Evolutionary conservation across 2,113 vertebrate species (phyloP).

Genomic region (Amphiprion ocellaris): DNA sequence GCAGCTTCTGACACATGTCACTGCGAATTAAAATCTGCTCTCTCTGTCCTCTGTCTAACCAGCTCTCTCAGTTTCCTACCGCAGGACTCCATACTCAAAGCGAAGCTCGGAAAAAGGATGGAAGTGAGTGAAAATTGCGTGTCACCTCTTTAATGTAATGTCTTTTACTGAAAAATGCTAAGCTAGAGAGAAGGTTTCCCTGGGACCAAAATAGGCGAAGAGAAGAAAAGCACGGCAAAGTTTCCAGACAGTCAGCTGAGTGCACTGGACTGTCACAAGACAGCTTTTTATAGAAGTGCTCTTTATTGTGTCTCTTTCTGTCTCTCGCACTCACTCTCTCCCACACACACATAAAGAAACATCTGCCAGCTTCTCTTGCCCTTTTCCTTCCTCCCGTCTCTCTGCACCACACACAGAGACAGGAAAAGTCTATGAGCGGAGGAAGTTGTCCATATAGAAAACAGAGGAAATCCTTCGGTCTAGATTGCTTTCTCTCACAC

Average conservation of each 20-base stretch:
- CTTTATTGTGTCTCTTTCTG: constrained; percentile 42
- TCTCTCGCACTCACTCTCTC: neutral
- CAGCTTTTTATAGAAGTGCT: constrained; percentile 72
- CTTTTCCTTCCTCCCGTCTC: constrained; percentile 52
- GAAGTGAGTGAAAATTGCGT: neutral
- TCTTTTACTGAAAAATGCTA: neutral
- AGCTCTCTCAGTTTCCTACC: neutral
- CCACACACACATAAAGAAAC: constrained; percentile 20
- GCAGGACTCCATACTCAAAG: constrained; percentile 20
- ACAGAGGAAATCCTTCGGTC: constrained; percentile 63
- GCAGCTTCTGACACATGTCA: constrained; percentile 48
- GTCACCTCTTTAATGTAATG: neutral
- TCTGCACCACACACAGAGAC: constrained; percentile 43
- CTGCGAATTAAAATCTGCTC: constrained; percentile 35
- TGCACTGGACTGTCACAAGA: constrained; percentile 74
- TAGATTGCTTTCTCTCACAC: constrained; percentile 57
- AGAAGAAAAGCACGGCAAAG: constrained; percentile 48
- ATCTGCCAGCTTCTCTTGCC: constrained; percentile 48
- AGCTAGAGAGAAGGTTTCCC: constrained; percentile 22
- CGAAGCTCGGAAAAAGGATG: neutral
- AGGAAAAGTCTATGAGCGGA: constrained; percentile 63
- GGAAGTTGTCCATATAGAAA: constrained; percentile 65
- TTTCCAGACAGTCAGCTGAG: constrained; percentile 76
- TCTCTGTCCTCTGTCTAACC: constrained; percentile 30
- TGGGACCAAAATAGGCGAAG: constrained; percentile 18